A percentile compares a stretch with the other conserved stretches of the same genome.
Evolutionary conservation across 2,113 vertebrate species (phyloP).

Genomic region (Chaetodon auriga): DNA sequence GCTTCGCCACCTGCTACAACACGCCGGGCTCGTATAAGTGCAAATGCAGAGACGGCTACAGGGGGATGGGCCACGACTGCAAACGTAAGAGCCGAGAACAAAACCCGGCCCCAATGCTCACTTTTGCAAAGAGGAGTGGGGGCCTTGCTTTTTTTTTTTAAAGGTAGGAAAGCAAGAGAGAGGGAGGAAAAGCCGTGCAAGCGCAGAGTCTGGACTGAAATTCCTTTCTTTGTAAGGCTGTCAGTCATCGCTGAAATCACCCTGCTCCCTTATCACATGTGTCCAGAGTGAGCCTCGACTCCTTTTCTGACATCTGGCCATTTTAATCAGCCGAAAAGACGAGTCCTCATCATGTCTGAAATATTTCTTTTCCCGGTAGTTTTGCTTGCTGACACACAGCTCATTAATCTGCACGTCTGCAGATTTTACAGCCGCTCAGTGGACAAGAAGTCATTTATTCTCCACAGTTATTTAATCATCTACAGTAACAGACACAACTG

Average conservation of each 20-base stretch:
- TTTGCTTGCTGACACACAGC: conserved; percentile 28
- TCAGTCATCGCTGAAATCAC: conserved; percentile 64
- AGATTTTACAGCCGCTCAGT: conserved; percentile 44
- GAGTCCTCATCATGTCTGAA: conserved; percentile 47
- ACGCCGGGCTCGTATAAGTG: conserved; percentile 94
- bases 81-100: conserved; percentile 86
- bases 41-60: conserved; percentile 94
- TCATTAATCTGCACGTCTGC: conserved; percentile 49
- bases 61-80: conserved; percentile 89
- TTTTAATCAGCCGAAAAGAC: conserved; percentile 48
- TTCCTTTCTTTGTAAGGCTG: conserved; percentile 69
- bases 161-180: conserved; percentile 30
- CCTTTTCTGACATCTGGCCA: conserved; percentile 41
- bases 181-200: conserved; percentile 42
- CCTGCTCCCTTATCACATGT: conserved; percentile 41
- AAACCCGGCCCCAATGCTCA: conserved; percentile 39
- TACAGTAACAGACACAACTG: conserved; percentile 29
- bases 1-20: conserved; percentile 92
- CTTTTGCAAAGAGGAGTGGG: conserved; percentile 24
- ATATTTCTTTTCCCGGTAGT: conserved; percentile 34
- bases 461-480: conserved; percentile 63
- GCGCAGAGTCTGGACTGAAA: conserved; percentile 37
- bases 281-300: conserved; percentile 21
- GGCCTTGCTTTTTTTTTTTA: conserved; percentile 37
- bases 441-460: conserved; percentile 60